phyloP scores from a whole-genome alignment of 2,113 vertebrate genomes.

The Etheostoma cragini region DNA sequence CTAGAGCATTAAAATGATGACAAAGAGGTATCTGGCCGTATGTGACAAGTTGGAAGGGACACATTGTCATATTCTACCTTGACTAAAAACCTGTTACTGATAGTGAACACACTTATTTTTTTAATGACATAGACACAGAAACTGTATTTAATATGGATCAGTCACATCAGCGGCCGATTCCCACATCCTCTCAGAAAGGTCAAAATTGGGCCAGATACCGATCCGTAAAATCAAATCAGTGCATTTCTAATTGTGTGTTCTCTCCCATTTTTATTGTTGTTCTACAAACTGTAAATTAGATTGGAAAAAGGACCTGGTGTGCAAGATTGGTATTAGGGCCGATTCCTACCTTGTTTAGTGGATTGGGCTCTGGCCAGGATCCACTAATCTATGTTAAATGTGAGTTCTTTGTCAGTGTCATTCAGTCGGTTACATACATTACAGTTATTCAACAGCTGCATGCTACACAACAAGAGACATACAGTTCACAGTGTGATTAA shows the following conservation, averaged over 20 bases:
- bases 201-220: neutral
- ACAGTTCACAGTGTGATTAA: neutral
- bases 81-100: neutral
- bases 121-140: neutral
- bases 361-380: neutral
- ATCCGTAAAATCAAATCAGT: neutral
- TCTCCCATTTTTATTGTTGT: neutral
- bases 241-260: neutral
- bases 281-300: neutral
- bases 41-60: too few species aligned
- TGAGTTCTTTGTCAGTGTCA: neutral
- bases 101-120: neutral
- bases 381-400: neutral
- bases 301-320: neutral
- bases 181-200: neutral
- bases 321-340: neutral
- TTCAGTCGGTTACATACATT: neutral
- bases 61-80: too few species aligned
- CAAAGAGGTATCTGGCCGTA: too few species aligned
- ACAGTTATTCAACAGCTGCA: neutral
- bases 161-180: neutral
- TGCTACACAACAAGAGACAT: neutral
- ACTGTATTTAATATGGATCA: neutral
- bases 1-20: too few species aligned
- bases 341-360: neutral